Conservation (phyloP, 2,888 invertebrate genomes). For the Polietes domitor region DNA sequence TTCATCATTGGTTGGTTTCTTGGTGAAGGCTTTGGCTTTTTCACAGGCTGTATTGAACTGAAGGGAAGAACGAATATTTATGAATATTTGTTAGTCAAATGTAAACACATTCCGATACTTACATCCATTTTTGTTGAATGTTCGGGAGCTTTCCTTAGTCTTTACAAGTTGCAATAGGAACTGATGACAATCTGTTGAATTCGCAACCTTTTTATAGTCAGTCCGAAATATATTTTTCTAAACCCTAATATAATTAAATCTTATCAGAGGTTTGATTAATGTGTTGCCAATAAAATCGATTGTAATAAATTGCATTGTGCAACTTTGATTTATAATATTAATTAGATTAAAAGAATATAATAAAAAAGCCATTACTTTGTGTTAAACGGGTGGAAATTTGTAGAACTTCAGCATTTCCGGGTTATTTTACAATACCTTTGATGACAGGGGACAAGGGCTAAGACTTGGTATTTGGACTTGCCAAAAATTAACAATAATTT, state of each 20-base stretch:
- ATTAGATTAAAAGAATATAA: neutral
- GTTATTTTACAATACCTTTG: neutral
- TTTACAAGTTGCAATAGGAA: slow-evolving; percentile 24
- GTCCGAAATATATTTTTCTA: neutral
- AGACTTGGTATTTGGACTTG: no score
- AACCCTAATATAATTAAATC: slow-evolving; percentile 17
- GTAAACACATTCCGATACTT: slow-evolving; percentile 61
- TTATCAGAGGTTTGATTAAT: slow-evolving; percentile 31
- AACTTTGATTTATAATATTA: slow-evolving; percentile 21
- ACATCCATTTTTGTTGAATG: slow-evolving; percentile 68
- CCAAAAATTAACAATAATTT: no score
- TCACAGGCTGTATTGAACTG: slow-evolving; percentile 89
- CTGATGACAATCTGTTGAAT: slow-evolving; percentile 2
- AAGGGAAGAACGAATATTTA: neutral
- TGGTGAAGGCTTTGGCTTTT: slow-evolving; percentile 88
- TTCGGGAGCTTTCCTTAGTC: neutral
- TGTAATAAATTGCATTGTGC: neutral
- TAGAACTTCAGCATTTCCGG: neutral
- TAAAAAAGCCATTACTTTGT: neutral
- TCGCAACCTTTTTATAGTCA: slow-evolving; percentile 30
- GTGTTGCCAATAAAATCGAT: slow-evolving; percentile 3
- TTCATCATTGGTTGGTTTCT: slow-evolving; percentile 89
- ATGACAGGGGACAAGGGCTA: no score
- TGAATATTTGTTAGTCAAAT: no score
- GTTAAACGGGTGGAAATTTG: neutral